Conservation (phyloP, 2,113 vertebrate genomes). For the Copsychus sechellarum region DNA sequence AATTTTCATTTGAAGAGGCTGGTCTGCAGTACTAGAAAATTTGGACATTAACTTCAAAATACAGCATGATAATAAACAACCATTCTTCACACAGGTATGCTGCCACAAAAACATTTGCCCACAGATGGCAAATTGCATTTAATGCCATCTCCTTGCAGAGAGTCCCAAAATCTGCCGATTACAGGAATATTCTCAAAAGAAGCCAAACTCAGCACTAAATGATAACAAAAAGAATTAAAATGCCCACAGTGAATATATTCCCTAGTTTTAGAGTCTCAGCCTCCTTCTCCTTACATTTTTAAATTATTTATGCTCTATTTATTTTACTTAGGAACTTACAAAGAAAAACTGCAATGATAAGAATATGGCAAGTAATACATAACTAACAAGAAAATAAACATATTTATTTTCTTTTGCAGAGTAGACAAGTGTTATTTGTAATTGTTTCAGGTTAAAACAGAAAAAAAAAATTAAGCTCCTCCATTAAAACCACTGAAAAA, state of each 20-base stretch:
- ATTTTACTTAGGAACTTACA: background rate
- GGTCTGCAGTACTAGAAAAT: background rate
- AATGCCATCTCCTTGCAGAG: background rate
- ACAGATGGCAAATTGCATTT: background rate
- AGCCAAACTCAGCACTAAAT: background rate
- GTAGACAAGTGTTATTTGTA: background rate
- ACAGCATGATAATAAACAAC: background rate
- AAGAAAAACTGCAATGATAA: background rate
- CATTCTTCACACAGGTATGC: background rate
- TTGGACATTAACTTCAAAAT: background rate
- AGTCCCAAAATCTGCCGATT: background rate
- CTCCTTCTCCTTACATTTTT: background rate
- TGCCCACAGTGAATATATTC: background rate
- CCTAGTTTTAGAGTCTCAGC: background rate
- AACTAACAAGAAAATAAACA: background rate
- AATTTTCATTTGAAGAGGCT: constrained; percentile 24
- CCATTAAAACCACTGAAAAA: background rate
- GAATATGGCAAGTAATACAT: background rate
- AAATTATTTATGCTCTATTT: background rate
- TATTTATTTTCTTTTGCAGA: background rate
- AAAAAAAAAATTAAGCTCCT: no score
- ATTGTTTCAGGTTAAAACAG: background rate
- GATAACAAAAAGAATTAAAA: background rate
- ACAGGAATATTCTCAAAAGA: background rate
- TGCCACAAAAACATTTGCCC: background rate